A percentile compares a stretch with the other conserved stretches of the same genome.
Conservation (phyloP, 2,113 vertebrate species). For the Petroica traversi region DNA sequence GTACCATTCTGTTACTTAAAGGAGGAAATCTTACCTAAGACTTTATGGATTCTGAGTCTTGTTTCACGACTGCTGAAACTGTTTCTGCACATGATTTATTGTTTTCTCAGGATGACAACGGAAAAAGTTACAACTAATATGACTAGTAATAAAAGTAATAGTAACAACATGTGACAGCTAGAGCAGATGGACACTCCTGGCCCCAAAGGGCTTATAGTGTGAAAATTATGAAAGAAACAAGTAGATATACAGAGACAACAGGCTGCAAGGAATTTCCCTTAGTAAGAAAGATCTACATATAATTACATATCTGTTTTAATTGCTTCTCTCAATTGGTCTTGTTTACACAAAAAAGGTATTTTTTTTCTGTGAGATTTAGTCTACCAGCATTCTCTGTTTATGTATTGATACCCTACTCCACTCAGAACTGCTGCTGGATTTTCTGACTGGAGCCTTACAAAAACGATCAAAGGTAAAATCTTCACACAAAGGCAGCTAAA, state of each 20-base stretch:
- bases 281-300: neutral
- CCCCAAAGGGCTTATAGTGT: neutral
- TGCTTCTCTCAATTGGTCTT: neutral
- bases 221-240: neutral
- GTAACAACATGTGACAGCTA: neutral
- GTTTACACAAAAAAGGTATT: neutral
- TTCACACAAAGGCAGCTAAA: neutral
- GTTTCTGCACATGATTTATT: neutral
- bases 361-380: neutral
- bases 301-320: neutral
- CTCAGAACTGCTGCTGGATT: neutral
- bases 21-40: neutral
- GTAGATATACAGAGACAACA: neutral
- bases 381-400: neutral
- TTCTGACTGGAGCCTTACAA: neutral
- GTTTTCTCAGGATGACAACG: neutral
- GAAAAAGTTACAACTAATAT: neutral
- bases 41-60: neutral
- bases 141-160: neutral
- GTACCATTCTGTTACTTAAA: neutral
- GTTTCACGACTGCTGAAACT: neutral
- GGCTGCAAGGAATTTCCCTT: neutral
- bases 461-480: neutral
- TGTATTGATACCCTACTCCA: neutral
- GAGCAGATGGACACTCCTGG: neutral